Percentiles rank a stretch among this genome's conserved stretches.
phyloP scores from a whole-genome alignment of 92 coral and sea anemone genomes.

The Porites lobata region DNA sequence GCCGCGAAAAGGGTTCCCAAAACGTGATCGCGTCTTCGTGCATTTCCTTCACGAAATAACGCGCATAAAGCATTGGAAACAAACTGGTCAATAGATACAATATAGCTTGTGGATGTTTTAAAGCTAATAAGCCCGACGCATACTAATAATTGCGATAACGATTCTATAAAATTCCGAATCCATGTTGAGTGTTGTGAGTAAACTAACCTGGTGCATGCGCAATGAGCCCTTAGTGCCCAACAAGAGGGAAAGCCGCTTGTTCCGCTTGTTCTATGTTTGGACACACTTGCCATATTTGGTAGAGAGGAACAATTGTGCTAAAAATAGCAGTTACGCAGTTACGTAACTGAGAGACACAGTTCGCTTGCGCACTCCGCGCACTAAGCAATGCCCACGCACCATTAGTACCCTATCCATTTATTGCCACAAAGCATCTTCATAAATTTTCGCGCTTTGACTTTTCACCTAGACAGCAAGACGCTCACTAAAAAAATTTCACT shows the following conservation, averaged over 20 bases:
- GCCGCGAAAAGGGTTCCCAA: not conserved
- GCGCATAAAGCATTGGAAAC: not conserved
- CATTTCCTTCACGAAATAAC: conserved; percentile 10
- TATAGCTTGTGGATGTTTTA: not conserved
- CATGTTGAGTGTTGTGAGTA: conserved; percentile 72
- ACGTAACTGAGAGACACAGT: no score
- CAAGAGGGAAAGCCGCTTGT: conserved; percentile 9
- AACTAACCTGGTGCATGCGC: conserved; percentile 72
- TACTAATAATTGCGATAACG: conserved; percentile 36
- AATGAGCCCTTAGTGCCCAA: not conserved
- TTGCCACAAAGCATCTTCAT: not conserved
- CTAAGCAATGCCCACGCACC: not conserved
- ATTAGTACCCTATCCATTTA: no score
- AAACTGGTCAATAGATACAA: not conserved
- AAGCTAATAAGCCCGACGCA: conserved; percentile 19
- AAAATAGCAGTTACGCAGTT: conserved; percentile 13
- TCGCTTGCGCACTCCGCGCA: not conserved
- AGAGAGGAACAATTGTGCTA: not conserved
- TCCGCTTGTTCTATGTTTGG: conserved; percentile 54
- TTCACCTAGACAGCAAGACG: conserved; percentile 31
- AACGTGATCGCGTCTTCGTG: not conserved
- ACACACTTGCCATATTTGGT: conserved; percentile 42
- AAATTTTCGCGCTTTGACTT: not conserved
- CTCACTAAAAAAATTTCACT: conserved; percentile 3
- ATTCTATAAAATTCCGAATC: conserved; percentile 37